Base-by-base conservation (phyloP, 2,113 vertebrate genomes). In the Coracopsis vasa region DNA sequence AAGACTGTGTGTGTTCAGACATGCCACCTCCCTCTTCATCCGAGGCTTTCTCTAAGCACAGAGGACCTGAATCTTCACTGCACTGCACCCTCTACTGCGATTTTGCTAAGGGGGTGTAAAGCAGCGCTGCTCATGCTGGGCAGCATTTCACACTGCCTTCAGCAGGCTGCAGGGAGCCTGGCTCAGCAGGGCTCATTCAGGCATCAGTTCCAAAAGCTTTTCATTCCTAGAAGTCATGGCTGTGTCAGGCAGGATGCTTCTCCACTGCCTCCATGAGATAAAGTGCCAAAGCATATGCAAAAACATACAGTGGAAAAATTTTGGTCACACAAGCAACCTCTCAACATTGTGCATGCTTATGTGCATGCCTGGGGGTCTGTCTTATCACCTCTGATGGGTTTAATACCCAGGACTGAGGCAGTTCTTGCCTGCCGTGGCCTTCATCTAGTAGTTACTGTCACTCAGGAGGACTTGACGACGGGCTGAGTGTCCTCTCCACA, bases 61-160 rank as follows among this genome's bases (percentile, higher is more conserved):
- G 44, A 45, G 21, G 33, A 39, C 60, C 18, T 0, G 0, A 31
- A 31, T 31, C 13, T 65, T 80, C 42, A 9, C 60, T 42, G 71
- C 51, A 13, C 64, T 24, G 71, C 53, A 42, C 13, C 7, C 45
- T 84, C 37, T 31, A 2, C 45, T 0, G 7, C 5, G 2, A 15
- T 37, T 56, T 61, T 69, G 53, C 31, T 44, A 11, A 50, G 28
- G 35, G 71, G 27, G 33, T 64, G 53, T 2, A 29, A 58, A 75
- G 50, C 33, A 28, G 47, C 0, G 4, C 27, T 1, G 10, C 51
- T 66, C 4, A 4, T 2, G 1, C 69, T 4, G 42, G 77, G 60
- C 78, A 79, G 62, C 10, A 6, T 80, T 65, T 80, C 53, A 25
- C 41, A 1, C 37, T 24, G 44, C 42, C 62, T 79, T 72, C 84